A percentile compares a stretch with the other conserved stretches of the same genome.
Evolutionary conservation across 2,797 vertebrate genomes (phyloP).

Genomic region (Aratinga solstitialis): DNA sequence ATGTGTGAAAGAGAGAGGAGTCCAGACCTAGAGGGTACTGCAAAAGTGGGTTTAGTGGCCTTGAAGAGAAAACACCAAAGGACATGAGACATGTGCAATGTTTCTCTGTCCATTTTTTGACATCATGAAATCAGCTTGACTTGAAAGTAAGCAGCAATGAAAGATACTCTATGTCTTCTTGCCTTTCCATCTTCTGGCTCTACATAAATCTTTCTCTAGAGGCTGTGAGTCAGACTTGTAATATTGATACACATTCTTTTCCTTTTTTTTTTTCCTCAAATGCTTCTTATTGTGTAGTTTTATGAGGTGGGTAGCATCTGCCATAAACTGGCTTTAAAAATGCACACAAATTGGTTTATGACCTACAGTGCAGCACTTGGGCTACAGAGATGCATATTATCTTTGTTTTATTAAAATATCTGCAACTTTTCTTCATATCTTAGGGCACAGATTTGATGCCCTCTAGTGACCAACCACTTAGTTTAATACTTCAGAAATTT

Average conservation of each 20-base stretch:
- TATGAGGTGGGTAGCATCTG: neutral
- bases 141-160: neutral
- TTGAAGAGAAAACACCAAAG: neutral
- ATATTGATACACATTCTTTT: neutral
- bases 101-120: neutral
- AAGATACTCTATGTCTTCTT: neutral
- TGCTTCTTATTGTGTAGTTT: neutral
- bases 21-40: neutral
- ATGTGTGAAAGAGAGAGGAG: neutral
- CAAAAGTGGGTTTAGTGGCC: neutral
- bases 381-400: neutral
- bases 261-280: neutral
- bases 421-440: neutral
- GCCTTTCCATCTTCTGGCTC: neutral
- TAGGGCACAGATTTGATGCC: constrained; percentile 29
- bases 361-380: neutral
- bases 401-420: neutral
- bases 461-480: neutral
- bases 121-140: neutral
- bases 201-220: neutral
- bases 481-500: neutral
- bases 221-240: neutral
- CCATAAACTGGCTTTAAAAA: neutral
- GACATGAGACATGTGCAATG: neutral
- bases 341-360: neutral